phyloP scores from a whole-genome alignment of 2,888 invertebrate species.

The Conchocele bisecta region DNA sequence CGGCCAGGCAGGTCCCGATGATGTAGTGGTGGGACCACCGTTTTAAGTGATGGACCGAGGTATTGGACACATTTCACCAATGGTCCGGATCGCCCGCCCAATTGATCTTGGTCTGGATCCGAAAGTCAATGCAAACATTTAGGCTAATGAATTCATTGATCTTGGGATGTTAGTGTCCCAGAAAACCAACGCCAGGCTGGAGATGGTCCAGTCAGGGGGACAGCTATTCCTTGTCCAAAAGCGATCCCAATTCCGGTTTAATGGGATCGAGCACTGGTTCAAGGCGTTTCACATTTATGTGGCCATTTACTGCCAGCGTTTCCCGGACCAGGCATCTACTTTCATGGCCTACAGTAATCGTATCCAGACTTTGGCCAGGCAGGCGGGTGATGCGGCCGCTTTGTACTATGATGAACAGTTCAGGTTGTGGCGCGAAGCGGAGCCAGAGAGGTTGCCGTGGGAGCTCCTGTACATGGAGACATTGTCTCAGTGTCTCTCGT shows the following conservation, averaged over 20 bases:
- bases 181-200: not conserved
- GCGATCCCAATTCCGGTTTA: no score
- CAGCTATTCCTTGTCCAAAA: no score
- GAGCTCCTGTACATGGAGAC: not conserved
- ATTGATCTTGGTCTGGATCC: not conserved
- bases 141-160: not conserved
- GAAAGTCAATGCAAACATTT: not conserved
- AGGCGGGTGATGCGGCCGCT: not conserved
- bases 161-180: not conserved
- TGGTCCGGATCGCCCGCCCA: not conserved
- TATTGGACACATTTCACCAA: no score
- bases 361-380: not conserved
- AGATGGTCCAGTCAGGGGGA: not conserved
- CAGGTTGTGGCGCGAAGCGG: not conserved
- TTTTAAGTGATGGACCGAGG: no score
- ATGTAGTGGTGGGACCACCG: no score
- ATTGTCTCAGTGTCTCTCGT: no score
- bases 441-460: not conserved
- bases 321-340: not conserved
- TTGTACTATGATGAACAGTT: not conserved
- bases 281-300: constrained; percentile 1
- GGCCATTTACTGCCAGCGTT: not conserved
- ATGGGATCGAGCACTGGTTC: not conserved
- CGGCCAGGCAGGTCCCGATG: no score
- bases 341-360: not conserved